Evolutionary conservation across 2,113 vertebrate species (phyloP).

Genomic region (Nerophis ophidion): DNA sequence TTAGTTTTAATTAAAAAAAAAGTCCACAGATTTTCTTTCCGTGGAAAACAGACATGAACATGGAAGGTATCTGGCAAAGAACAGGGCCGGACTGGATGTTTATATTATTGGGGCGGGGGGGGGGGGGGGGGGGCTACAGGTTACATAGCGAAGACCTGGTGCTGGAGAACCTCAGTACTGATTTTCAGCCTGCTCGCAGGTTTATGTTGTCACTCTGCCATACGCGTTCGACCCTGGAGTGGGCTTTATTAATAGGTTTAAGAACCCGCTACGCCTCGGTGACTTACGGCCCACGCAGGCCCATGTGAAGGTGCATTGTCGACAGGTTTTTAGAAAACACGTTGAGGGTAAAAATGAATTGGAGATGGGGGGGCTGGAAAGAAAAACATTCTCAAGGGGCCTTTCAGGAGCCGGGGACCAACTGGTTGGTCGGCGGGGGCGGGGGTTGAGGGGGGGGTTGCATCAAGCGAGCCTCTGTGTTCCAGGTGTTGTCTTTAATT

Average conservation of each 20-base stretch:
- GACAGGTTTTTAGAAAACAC: slow-evolving; percentile 55
- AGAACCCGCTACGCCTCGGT: slow-evolving; percentile 42
- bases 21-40: slow-evolving; percentile 24
- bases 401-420: slow-evolving; percentile 18
- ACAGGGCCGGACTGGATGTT: slow-evolving; percentile 9
- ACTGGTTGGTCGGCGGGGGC: slow-evolving; percentile 18
- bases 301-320: slow-evolving; percentile 67
- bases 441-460: slow-evolving; percentile 5
- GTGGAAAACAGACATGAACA: slow-evolving; percentile 24
- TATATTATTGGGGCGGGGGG: slow-evolving; percentile 20
- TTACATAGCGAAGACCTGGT: slow-evolving; percentile 15
- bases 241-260: slow-evolving; percentile 62
- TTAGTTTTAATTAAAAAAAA: background rate
- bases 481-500: slow-evolving; percentile 79
- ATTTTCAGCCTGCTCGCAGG: slow-evolving; percentile 57
- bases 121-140: slow-evolving; percentile 19
- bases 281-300: slow-evolving; percentile 57
- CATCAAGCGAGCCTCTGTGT: slow-evolving; percentile 47
- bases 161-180: slow-evolving; percentile 48
- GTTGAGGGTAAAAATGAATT: slow-evolving; percentile 1
- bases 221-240: slow-evolving; percentile 43
- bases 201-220: slow-evolving; percentile 58
- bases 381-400: slow-evolving; percentile 59
- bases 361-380: slow-evolving; percentile 23
- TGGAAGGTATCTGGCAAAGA: slow-evolving; percentile 36